Base-by-base conservation (phyloP, 1,140 invertebrate genomes). In the Microplitis demolitor region DNA sequence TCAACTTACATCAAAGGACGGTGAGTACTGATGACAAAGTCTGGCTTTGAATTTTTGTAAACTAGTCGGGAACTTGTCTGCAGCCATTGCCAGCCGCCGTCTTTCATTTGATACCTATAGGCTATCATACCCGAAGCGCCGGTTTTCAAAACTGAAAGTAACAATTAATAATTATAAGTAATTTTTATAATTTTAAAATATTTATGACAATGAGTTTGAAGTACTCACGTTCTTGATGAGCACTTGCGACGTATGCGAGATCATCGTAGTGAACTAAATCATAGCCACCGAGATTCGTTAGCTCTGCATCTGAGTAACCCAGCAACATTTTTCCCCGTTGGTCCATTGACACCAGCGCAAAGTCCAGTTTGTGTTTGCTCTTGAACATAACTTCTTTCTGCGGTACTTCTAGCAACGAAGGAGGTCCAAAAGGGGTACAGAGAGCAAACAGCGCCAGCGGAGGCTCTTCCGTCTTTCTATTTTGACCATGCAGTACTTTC, bases 41-140 rank as follows among this genome's bases (percentile, higher is more conserved):
- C 98, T 2, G 98, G 97, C 87, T 99, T 99, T 74, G 97, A 98
- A 87, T 99, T 99, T 88, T 99, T 99, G 88, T 99, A 99, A 39
- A 99, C 96, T 61, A 99, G 90, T 79, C 97, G 90, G 4, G 97
- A 98, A 77, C 96, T 98, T 0, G 97, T 98, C 88, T 99, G 98
- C 33, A 99, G 87, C 97, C 97, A 99, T 86, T 99, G 95, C 97
- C 97, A 99, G 74, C 94, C 92, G 3, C 93, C 93, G 56, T 97
- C 94, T 86, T 98, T 98, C 58, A 95, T 97, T 85, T 96, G 93
- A 82, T 97, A 94, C 80, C 98, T 92, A 82, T 99, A 99, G 60
- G 98, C 97, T 79, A 99, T 98, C 92, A 99, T 95, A 4, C 97
- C 97, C 31, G 97, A 98, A 79, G 97, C 97, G 73, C 97, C 97